These are phyloP conservation scores for Asteroscopus sphinx DNA, from an alignment of 2,888 invertebrate species.

Conservation along the genomic window DNA sequence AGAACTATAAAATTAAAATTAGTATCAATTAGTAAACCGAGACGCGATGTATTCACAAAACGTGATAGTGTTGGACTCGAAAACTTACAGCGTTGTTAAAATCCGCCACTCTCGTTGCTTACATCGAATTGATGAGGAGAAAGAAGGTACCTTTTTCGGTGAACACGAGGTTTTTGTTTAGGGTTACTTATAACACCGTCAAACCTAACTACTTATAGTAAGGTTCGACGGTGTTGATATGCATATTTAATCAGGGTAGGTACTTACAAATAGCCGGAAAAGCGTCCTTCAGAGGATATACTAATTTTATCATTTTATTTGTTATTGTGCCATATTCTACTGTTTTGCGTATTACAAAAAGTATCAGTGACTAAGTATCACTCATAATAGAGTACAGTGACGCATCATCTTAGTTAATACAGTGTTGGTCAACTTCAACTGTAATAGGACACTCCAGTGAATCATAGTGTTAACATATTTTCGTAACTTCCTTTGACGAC, in stretches of 20 bases:
- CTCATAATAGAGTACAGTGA: conserved; percentile 71
- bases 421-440: conserved; percentile 78
- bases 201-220: too few species aligned
- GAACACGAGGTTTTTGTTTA: background rate
- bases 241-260: conserved; percentile 3
- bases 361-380: conserved; percentile 63
- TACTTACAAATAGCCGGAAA: background rate
- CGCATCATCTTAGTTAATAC: conserved; percentile 76
- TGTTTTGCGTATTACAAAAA: conserved; percentile 42
- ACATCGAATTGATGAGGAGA: conserved; percentile 81
- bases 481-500: conserved; percentile 66
- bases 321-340: conserved; percentile 10
- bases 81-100: conserved; percentile 79
- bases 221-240: background rate
- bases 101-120: conserved; percentile 80
- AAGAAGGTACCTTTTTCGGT: conserved; percentile 68
- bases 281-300: conserved; percentile 1
- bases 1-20: conserved; percentile 1
- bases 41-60: conserved; percentile 75
- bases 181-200: too few species aligned
- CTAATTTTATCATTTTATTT: background rate
- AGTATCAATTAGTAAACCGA: background rate
- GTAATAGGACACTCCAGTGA: conserved; percentile 78
- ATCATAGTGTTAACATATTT: conserved; percentile 68
- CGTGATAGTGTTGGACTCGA: conserved; percentile 75